phyloP scores from a whole-genome alignment of 2,113 vertebrate genomes.

The Oenanthe melanoleuca region DNA sequence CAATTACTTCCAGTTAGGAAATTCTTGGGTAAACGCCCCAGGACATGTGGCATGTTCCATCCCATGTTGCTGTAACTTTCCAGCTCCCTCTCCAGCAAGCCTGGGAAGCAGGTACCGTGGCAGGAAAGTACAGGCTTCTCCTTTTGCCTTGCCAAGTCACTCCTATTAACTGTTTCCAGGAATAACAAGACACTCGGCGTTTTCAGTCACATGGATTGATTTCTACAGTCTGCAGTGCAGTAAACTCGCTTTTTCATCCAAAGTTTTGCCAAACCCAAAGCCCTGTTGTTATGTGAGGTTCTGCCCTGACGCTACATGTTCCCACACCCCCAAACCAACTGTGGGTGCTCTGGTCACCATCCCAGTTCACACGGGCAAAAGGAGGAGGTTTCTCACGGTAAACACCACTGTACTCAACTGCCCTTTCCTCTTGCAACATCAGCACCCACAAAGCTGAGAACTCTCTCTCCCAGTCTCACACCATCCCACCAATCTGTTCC shows the following conservation, averaged over 20 bases:
- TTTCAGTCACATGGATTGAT: background rate
- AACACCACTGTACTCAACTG: background rate
- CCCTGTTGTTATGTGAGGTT: background rate
- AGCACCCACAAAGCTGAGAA: background rate
- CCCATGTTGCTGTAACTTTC: background rate
- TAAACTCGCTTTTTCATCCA: background rate
- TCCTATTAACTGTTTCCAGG: constrained; percentile 40
- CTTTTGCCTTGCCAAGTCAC: background rate
- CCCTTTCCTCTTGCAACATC: background rate
- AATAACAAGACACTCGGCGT: constrained; percentile 3
- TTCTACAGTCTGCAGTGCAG: constrained; percentile 26
- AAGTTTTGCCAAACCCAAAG: constrained; percentile 27
- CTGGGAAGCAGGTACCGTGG: background rate
- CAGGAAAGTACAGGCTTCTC: constrained; percentile 35
- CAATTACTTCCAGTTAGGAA: constrained; percentile 46
- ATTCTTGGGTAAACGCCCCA: background rate
- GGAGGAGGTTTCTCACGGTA: background rate
- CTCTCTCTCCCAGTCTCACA: background rate
- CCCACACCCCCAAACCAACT: background rate
- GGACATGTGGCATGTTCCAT: background rate
- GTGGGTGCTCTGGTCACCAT: background rate
- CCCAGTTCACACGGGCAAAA: background rate
- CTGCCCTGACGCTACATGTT: background rate
- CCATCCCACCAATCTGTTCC: background rate
- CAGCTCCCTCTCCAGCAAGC: background rate